A percentile compares a stretch with the other conserved stretches of the same genome.
Conservation (phyloP, 2,797 vertebrate genomes). For the Oreochromis grahami region DNA sequence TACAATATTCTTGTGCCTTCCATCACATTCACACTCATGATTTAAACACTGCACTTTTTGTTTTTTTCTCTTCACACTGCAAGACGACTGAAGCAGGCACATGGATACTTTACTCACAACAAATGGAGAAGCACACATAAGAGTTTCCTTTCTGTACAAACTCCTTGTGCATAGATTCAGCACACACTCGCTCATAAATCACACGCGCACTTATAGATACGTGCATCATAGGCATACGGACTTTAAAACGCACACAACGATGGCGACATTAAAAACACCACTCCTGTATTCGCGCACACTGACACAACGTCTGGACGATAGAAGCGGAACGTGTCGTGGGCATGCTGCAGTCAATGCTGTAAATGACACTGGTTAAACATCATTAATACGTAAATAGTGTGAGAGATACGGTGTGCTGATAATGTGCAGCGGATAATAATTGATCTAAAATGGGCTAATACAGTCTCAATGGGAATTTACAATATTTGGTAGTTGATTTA, state of each 20-base stretch:
- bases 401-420: conserved; percentile 30
- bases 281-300: conserved; percentile 35
- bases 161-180: conserved; percentile 38
- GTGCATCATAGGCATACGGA: conserved; percentile 13
- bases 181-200: conserved; percentile 17
- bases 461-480: conserved; percentile 36
- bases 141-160: conserved; percentile 49
- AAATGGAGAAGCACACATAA: conserved; percentile 25
- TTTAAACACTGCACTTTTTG: conserved; percentile 22
- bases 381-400: conserved; percentile 53
- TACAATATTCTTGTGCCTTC: conserved; percentile 27
- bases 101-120: conserved; percentile 50
- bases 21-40: conserved; percentile 56
- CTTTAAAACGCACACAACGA: conserved; percentile 11
- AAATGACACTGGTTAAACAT: conserved; percentile 50
- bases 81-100: conserved; percentile 58
- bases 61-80: conserved; percentile 44
- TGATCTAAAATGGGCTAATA: conserved; percentile 34
- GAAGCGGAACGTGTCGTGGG: conserved; percentile 37
- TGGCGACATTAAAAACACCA: conserved; percentile 36
- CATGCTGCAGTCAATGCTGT: conserved; percentile 64
- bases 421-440: conserved; percentile 20
- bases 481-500: conserved; percentile 63
- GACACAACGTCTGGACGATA: conserved; percentile 39
- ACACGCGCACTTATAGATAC: conserved; percentile 6